These are phyloP conservation scores for Mnemiopsis leidyi DNA, from an alignment of 37 sponge, comb jelly and placozoan species.

Conservation along the genomic window DNA sequence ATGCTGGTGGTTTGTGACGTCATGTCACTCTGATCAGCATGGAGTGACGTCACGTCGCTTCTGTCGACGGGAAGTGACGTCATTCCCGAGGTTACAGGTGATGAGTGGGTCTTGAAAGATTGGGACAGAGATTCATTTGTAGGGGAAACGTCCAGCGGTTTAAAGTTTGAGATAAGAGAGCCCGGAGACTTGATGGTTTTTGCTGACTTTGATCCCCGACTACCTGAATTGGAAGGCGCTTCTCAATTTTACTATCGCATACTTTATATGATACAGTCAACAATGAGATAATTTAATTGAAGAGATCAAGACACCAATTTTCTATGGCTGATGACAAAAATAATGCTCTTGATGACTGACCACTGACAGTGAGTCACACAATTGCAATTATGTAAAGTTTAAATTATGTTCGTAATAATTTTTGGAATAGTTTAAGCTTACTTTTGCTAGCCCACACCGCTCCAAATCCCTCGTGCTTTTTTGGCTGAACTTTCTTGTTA, in stretches of 20 bases:
- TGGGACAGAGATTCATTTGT: neutral
- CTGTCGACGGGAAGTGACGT: neutral
- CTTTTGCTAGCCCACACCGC: constrained; percentile 8
- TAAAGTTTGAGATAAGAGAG: neutral
- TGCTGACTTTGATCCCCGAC: neutral
- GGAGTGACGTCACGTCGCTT: neutral
- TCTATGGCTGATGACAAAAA: too few relatives aligned
- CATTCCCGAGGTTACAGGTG: neutral
- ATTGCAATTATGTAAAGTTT: too few relatives aligned
- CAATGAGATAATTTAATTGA: too few relatives aligned
- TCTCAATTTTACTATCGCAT: too few relatives aligned
- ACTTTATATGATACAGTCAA: too few relatives aligned
- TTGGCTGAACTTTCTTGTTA: neutral
- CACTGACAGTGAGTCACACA: too few relatives aligned
- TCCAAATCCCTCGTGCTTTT: neutral
- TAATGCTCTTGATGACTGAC: too few relatives aligned
- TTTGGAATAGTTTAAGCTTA: neutral
- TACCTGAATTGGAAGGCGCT: too few relatives aligned
- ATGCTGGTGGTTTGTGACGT: neutral
- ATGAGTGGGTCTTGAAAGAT: neutral
- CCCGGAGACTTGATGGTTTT: neutral
- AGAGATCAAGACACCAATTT: too few relatives aligned
- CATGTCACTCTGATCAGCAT: neutral
- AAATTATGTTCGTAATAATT: too few relatives aligned
- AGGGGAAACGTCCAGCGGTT: neutral